Base-by-base conservation (phyloP, 2,888 invertebrate species). In the Pristionchus maxplancki region DNA sequence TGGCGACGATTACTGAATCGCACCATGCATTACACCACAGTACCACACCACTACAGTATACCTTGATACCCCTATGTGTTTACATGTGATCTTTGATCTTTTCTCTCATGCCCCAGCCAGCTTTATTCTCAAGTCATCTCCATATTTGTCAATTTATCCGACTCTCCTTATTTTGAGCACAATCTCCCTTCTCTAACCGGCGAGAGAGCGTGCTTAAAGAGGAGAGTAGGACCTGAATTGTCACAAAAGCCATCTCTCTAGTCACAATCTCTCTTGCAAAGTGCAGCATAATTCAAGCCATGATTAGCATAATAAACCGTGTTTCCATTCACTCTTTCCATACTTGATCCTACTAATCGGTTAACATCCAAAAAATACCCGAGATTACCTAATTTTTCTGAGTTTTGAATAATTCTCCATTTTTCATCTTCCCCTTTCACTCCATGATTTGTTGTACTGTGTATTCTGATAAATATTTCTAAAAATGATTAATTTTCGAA, bases 1-100 rank as follows among this genome's bases (percentile, higher is more conserved):
- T 0, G n/a, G n/a, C 48, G 50, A 50, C 81, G 50, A 28, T 81
- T 50, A 13, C 81, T 50, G 31, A n/a, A 24, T 48, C 37, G 17
- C 37, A 50, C 81, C 48, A 78, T 50, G 28, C 50, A 81, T 13
- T 28, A 50, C 81, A 28, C 11, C 50, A 48, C n/a, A 17, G 50
- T 62, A 28, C 28, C 11, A n/a, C 62, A n/a, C n/a, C 34, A 34
- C 74, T 81, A 81, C 81, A 15, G 81, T 81, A 81, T 50, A 31
- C 50, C 50, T 37, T 50, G 34, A 40, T 81, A 81, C 44, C 81
- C 81, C 40, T 78, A 71, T 31, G 81, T 50, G 48, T 81, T 81
- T 50, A 37, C 50, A 48, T 81, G 81, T 81, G 81, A 81, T 78
- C 40, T 20, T 78, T 40, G 78, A 15, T 15, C 78, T 40, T 11